These are phyloP conservation scores for Stramonita haemastoma DNA, from an alignment of 2,888 invertebrate genomes.

Conservation along the genomic window DNA sequence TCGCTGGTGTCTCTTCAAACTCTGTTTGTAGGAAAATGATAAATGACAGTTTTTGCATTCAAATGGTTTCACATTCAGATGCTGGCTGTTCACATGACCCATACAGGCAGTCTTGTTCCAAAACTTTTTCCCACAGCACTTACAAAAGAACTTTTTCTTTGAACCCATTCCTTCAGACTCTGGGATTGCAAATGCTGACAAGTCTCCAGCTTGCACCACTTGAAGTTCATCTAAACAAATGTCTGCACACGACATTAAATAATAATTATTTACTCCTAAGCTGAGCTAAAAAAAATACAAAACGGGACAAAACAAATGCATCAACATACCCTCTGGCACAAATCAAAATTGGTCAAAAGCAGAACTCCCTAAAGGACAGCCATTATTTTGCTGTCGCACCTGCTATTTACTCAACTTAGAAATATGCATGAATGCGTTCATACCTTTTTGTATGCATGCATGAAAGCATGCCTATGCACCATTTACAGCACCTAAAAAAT, in stretches of 20 bases:
- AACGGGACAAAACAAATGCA: neutral
- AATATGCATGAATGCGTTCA: no score
- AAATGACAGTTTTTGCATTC: constrained; percentile 27
- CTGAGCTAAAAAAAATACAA: constrained; percentile 1
- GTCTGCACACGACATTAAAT: constrained; percentile 23
- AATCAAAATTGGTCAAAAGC: neutral
- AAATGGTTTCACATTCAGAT: constrained; percentile 36
- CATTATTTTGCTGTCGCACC: no score
- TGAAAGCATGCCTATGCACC: no score
- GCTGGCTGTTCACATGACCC: constrained; percentile 39
- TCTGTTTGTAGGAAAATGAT: constrained; percentile 34
- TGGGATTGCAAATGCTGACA: constrained; percentile 22
- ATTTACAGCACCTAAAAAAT: no score
- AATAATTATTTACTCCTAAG: constrained; percentile 10
- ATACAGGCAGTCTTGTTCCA: constrained; percentile 41
- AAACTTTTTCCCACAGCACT: constrained; percentile 35
- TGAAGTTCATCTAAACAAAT: constrained; percentile 27
- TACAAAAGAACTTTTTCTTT: constrained; percentile 45
- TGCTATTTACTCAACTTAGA: no score
- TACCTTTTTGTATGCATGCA: no score
- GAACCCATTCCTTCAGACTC: constrained; percentile 34
- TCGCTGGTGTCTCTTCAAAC: constrained; percentile 28
- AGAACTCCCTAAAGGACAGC: no score
- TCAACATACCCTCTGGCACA: neutral
- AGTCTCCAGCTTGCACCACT: constrained; percentile 25